These are phyloP conservation scores for Meriones unguiculatus DNA, from an alignment of 2,113 vertebrate genomes.

Conservation along the genomic window DNA sequence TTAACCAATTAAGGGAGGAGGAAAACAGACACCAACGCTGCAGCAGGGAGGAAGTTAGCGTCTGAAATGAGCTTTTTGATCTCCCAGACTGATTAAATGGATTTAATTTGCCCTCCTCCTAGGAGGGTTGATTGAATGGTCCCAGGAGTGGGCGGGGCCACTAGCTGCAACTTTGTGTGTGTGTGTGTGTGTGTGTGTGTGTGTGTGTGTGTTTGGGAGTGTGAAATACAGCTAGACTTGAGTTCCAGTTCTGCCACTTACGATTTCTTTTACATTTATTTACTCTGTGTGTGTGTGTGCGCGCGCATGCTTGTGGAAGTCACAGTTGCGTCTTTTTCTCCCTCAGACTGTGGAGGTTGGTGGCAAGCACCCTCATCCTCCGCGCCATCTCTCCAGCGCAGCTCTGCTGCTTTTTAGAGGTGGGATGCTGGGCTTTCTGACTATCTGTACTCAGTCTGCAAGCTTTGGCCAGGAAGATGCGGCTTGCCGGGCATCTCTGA, in stretches of 20 bases:
- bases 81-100: background rate
- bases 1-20: constrained; percentile 56
- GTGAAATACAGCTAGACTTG: background rate
- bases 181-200: background rate
- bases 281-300: background rate
- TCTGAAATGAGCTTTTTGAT: constrained; percentile 22
- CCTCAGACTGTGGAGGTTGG: background rate
- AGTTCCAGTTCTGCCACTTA: background rate
- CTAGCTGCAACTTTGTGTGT: background rate
- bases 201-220: background rate
- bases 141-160: background rate
- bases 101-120: background rate
- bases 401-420: background rate
- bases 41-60: constrained; percentile 13
- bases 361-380: too few relatives aligned
- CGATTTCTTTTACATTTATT: background rate
- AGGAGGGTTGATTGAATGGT: background rate
- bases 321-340: background rate
- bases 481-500: background rate
- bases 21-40: constrained; percentile 2
- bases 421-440: background rate
- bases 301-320: background rate
- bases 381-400: background rate
- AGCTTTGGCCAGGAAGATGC: background rate
- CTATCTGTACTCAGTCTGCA: background rate